Conservation (phyloP, 92 coral and sea anemone genomes). For the Galaxea fascicularis region DNA sequence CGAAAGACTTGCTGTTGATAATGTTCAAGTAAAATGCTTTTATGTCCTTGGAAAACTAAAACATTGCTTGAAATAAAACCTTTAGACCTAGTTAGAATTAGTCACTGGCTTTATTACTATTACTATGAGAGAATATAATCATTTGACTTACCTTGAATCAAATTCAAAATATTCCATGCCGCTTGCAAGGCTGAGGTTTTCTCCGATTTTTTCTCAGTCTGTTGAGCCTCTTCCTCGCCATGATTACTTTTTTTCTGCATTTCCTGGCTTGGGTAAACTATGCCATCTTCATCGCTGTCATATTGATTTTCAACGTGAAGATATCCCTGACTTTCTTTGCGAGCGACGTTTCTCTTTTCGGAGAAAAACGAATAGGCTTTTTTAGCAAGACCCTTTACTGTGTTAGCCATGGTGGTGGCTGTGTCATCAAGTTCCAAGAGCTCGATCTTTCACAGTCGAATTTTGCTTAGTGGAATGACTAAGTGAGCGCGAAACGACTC, state of each 20-base stretch:
- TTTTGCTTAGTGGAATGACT: too few relatives aligned
- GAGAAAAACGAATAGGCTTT: conserved; percentile 4
- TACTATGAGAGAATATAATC: not conserved
- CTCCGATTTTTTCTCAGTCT: conserved; percentile 55
- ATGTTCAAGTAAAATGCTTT: too few relatives aligned
- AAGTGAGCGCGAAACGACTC: too few relatives aligned
- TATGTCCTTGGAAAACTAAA: too few relatives aligned
- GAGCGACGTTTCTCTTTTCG: not conserved
- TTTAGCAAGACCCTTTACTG: conserved; percentile 7
- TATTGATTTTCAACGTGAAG: conserved; percentile 66
- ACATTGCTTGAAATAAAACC: too few relatives aligned
- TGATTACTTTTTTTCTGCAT: conserved; percentile 39
- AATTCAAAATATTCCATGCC: conserved; percentile 93
- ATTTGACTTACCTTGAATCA: conserved; percentile 84
- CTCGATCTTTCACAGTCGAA: not conserved
- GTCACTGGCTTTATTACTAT: not conserved
- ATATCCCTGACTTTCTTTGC: conserved; percentile 42
- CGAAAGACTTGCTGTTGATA: too few relatives aligned
- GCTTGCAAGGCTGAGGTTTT: conserved; percentile 92
- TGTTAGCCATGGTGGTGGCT: conserved; percentile 2
- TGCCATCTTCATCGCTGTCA: conserved; percentile 50
- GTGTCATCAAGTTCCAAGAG: not conserved
- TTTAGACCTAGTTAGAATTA: not conserved
- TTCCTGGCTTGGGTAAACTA: conserved; percentile 54
- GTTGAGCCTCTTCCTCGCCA: conserved; percentile 34